Base-by-base conservation (phyloP, 1,140 invertebrate species). In the Paracyclopina nana region DNA sequence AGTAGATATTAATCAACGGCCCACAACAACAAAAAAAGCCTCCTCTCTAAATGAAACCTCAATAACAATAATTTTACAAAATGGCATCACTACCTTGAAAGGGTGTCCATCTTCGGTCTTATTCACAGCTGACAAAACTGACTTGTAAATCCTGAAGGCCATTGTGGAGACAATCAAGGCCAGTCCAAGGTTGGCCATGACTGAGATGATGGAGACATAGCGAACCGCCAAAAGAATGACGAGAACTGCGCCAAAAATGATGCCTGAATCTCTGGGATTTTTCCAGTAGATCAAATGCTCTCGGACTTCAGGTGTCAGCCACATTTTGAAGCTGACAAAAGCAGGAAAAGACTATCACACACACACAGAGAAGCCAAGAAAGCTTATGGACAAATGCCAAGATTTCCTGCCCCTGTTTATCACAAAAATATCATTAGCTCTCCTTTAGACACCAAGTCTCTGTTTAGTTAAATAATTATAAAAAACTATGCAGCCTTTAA, bases 31-130 rank as follows among this genome's bases (percentile, higher is more conserved):
- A 48, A 48, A 48, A 28, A 28, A 5, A 28, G 11, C 45, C 30
- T n/a, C 4, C 5, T 3, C 14, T 18, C n/a, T 14, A 44, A 44
- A 44, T 44, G 24, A 3, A 12, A 12, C 2, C n/a, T 14, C n/a
- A 12, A 20, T 44, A 18, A 4, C 12, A 25, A 4, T 24, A 44
- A 44, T n/a, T 44, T 4, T 4, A 20, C 14, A 24, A 4, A 3
- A 5, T 44, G 14, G 2, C 16, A 12, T 3, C 3, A 24, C 43
- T 52, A 52, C 50, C 50, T 38, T 42, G 27, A 52, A 43, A 44
- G 38, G 50, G 24, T 52, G 50, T 42, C 50, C 50, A 12, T 38
- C 50, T 26, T 46, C 16, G 27, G 50, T 46, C 30, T 52, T 52
- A 24, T 52, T 52, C 22, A 52, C 27, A 6, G 50, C 50, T 12